phyloP scores from a whole-genome alignment of 2,797 vertebrate genomes.

The Falco biarmicus region DNA sequence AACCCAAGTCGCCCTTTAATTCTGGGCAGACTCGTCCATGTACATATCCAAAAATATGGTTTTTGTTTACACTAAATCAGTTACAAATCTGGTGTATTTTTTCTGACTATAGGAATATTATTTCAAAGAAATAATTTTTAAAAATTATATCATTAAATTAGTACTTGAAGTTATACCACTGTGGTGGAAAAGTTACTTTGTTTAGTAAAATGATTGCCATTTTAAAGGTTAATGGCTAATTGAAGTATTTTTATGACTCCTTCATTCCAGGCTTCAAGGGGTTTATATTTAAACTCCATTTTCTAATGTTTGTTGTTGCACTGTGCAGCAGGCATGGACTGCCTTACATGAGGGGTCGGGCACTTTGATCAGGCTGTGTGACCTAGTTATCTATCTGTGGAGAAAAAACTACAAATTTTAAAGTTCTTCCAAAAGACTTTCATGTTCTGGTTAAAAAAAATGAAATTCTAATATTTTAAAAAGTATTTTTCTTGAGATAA shows the following conservation, averaged over 20 bases:
- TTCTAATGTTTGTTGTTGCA: conserved; percentile 44
- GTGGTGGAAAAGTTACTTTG: conserved; percentile 70
- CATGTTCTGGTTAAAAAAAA: conserved; percentile 78
- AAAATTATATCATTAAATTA: conserved; percentile 76
- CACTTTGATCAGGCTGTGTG: conserved; percentile 41
- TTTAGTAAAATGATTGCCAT: conserved; percentile 68
- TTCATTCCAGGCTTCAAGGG: conserved; percentile 73
- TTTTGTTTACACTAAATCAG: conserved; percentile 77
- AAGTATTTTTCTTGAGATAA: conserved; percentile 84
- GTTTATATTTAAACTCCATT: conserved; percentile 65
- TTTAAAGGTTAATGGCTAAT: conserved; percentile 77
- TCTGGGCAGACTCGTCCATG: conserved; percentile 68
- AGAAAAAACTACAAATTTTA: conserved; percentile 68
- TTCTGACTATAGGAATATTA: conserved; percentile 82
- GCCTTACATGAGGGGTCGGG: conserved; percentile 34
- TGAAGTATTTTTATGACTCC: conserved; percentile 77
- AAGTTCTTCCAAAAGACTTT: conserved; percentile 83
- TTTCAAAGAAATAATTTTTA: conserved; percentile 80
- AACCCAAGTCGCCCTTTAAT: conserved; percentile 66
- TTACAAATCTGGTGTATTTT: conserved; percentile 77
- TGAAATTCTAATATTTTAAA: conserved; percentile 80
- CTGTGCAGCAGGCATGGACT: conserved; percentile 56
- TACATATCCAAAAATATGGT: conserved; percentile 72
- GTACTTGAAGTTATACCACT: conserved; percentile 80
- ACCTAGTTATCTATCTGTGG: conserved; percentile 39